Evolutionary conservation across 2,888 invertebrate species (phyloP).

Genomic region (Sepiola atlantica): DNA sequence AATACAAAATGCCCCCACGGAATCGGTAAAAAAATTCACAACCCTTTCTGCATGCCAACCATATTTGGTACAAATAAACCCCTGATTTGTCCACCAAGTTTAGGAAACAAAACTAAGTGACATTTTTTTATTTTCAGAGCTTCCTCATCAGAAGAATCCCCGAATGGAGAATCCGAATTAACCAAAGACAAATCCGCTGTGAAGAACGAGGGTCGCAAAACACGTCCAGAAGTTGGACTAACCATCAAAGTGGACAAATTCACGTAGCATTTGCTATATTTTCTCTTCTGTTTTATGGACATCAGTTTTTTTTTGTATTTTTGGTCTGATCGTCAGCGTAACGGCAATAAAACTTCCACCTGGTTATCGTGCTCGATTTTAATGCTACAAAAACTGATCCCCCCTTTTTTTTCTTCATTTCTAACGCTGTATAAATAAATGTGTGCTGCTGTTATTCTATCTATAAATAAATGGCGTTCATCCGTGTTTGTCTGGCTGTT

Average conservation of each 20-base stretch:
- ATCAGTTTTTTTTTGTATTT: background rate
- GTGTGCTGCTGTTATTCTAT: background rate
- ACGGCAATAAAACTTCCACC: background rate
- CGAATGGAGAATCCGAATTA: background rate
- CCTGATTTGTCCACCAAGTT: background rate
- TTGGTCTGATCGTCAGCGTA: background rate
- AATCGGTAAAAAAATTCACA: too few relatives aligned
- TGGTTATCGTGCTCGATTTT: background rate
- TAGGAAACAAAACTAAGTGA: background rate
- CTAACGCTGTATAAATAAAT: background rate
- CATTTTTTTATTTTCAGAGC: background rate
- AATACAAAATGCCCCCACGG: too few relatives aligned
- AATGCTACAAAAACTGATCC: background rate
- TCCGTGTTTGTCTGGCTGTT: too few relatives aligned
- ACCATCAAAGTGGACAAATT: slow-evolving; percentile 67
- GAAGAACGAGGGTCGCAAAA: background rate
- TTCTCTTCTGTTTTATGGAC: background rate
- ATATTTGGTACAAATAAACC: background rate
- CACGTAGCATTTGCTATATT: slow-evolving; percentile 52
- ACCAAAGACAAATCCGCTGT: background rate
- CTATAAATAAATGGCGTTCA: background rate
- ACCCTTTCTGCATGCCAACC: too few relatives aligned
- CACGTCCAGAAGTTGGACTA: slow-evolving; percentile 61
- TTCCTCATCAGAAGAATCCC: background rate
- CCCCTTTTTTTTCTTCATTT: background rate